Evolutionary conservation across 1,140 invertebrate genomes (phyloP).

Genomic region (Drosophila neocordata): DNA sequence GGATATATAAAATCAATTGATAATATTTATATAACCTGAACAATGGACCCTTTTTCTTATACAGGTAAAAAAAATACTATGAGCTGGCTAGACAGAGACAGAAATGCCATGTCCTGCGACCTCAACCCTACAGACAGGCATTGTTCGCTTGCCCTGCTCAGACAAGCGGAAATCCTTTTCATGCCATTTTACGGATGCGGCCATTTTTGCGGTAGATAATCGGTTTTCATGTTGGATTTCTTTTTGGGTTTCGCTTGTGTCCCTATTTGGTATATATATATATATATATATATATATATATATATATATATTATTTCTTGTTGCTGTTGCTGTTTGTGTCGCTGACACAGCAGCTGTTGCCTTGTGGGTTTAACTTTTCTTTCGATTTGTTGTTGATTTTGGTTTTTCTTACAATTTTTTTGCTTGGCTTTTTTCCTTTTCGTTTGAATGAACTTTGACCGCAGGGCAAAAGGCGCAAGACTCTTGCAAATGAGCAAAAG

Average conservation of each 20-base stretch:
- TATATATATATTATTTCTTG: not conserved
- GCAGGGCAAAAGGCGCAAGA: constrained; percentile 25
- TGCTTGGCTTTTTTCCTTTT: not conserved
- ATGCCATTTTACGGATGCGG: constrained; percentile 60
- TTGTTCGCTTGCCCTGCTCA: constrained; percentile 26
- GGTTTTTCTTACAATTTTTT: constrained; percentile 8
- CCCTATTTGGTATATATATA: not conserved
- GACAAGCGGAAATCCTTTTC: constrained; percentile 68
- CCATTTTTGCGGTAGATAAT: constrained; percentile 77
- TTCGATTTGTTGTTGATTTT: constrained; percentile 14
- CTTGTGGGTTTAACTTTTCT: constrained; percentile 11
- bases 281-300: not conserved
- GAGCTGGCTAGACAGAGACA: not conserved
- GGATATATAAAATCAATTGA: no score
- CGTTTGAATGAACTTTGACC: constrained; percentile 66
- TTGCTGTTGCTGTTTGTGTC: constrained; percentile 17
- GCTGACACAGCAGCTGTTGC: constrained; percentile 54
- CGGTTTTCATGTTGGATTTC: constrained; percentile 46
- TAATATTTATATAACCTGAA: no score
- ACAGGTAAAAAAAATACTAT: not conserved
- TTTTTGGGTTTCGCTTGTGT: constrained; percentile 1
- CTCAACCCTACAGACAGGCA: not conserved
- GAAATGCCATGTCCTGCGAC: not conserved
- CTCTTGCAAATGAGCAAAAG: constrained; percentile 51
- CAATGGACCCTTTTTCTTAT: no score